phyloP scores from a whole-genome alignment of 2,113 vertebrate species.

The Hippopotamus amphibius region DNA sequence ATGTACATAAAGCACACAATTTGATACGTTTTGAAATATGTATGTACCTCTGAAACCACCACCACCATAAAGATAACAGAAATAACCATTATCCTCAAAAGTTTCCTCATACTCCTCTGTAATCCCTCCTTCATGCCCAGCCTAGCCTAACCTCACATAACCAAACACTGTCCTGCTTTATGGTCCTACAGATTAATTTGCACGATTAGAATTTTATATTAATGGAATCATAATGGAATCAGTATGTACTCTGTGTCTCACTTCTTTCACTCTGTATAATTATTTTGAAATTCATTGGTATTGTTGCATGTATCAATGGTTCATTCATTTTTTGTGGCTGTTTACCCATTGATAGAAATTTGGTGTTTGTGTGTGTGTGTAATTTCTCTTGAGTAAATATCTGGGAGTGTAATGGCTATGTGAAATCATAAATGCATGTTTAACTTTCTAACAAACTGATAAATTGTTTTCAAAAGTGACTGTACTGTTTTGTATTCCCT shows the following conservation, averaged over 20 bases:
- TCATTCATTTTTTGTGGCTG: neutral
- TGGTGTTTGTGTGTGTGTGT: neutral
- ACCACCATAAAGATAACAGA: neutral
- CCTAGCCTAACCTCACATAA: neutral
- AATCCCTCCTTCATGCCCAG: neutral
- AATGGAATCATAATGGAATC: neutral
- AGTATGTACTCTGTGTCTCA: neutral
- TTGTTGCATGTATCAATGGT: neutral
- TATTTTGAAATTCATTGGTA: neutral
- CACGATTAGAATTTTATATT: neutral
- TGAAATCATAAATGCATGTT: neutral
- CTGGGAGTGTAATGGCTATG: neutral
- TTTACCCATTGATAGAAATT: neutral
- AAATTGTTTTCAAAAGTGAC: neutral
- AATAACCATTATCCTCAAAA: neutral
- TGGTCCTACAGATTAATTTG: neutral
- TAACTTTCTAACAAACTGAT: neutral
- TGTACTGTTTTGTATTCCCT: neutral
- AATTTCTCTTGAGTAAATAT: neutral
- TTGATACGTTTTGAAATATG: neutral
- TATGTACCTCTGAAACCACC: neutral
- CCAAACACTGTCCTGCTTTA: neutral
- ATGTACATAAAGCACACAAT: neutral
- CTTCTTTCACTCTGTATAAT: neutral
- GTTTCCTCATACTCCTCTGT: neutral